Conservation (phyloP, 2,888 invertebrate species). For the Laspeyria flexula region DNA sequence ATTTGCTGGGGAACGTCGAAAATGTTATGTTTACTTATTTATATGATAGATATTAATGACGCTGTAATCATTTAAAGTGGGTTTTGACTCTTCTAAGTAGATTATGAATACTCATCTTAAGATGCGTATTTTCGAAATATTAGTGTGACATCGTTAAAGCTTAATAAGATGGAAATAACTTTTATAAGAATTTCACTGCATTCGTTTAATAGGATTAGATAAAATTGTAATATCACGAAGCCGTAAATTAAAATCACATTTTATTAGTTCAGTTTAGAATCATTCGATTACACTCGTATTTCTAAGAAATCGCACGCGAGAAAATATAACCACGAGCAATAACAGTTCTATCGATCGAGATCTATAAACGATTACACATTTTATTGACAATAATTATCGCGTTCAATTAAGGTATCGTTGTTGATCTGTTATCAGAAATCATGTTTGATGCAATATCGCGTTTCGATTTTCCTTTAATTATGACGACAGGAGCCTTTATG, state of each 20-base stretch:
- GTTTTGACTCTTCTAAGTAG: slow-evolving; percentile 16
- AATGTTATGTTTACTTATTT: slow-evolving; percentile 61
- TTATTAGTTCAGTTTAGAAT: too few species aligned
- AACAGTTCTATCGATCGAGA: slow-evolving; percentile 20
- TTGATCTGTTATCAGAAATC: slow-evolving; percentile 28
- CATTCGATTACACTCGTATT: slow-evolving; percentile 2
- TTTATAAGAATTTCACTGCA: too few species aligned
- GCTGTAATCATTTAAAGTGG: slow-evolving; percentile 42
- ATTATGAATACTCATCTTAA: slow-evolving; percentile 3
- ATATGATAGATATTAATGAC: slow-evolving; percentile 74
- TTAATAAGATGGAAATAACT: too few species aligned
- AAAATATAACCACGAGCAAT: slow-evolving; percentile 8
- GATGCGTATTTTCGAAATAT: too few species aligned
- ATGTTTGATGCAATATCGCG: slow-evolving; percentile 14
- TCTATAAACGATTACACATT: slow-evolving; percentile 32
- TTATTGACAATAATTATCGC: slow-evolving; percentile 41
- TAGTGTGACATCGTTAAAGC: too few species aligned
- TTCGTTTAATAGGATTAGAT: too few species aligned
- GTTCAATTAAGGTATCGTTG: slow-evolving; percentile 37
- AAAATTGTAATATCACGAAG: too few species aligned
- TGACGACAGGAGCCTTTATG: background rate
- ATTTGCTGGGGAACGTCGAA: slow-evolving; percentile 60
- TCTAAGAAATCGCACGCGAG: slow-evolving; percentile 23
- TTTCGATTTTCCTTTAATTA: background rate
- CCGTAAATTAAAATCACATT: too few species aligned